Evolutionary conservation across 2,888 invertebrate species (phyloP), one percentile per base, ranked within the genome.

Genomic region (Folsomia manolachei): DNA sequence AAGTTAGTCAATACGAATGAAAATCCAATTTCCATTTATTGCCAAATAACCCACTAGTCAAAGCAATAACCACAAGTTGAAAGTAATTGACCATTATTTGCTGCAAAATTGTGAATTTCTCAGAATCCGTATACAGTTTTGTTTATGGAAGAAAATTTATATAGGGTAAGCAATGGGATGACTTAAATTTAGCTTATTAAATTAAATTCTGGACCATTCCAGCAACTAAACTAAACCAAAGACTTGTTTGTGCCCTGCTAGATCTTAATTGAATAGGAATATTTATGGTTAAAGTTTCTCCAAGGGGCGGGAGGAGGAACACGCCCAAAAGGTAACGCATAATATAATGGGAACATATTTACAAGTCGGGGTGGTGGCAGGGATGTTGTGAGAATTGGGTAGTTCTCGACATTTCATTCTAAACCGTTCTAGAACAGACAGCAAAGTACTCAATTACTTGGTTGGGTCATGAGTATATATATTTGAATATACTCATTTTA

Each of bases 301-400:
- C 24, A 25, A 26, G 4, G 4, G 67, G 67, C 67, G 67, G 66
- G 67, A 67, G 52, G 66, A 51, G 11, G 53, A 56, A 67, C 67
- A 67, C 67, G 67, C 67, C 67, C 67, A 67, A 67, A 53, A 67
- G 67, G 67, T 67, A 67, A 67, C 60, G n/a, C n/a, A n/a, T n/a
- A n/a, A n/a, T n/a, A n/a, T n/a, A n/a, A n/a, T n/a, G n/a, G n/a
- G n/a, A n/a, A n/a, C n/a, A n/a, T n/a, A n/a, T n/a, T n/a, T n/a
- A n/a, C n/a, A n/a, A n/a, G n/a, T n/a, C n/a, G n/a, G n/a, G n/a
- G n/a, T n/a, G n/a, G n/a, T n/a, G n/a, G n/a, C n/a, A n/a, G n/a
- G n/a, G n/a, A n/a, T n/a, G n/a, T n/a, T n/a, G n/a, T n/a, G n/a
- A n/a, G n/a, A n/a, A n/a, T n/a, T n/a, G n/a, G n/a, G n/a, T n/a